A percentile compares a stretch with the other conserved stretches of the same genome.
Evolutionary conservation across 2,113 vertebrate species (phyloP).

Genomic region (Anguilla rostrata): DNA sequence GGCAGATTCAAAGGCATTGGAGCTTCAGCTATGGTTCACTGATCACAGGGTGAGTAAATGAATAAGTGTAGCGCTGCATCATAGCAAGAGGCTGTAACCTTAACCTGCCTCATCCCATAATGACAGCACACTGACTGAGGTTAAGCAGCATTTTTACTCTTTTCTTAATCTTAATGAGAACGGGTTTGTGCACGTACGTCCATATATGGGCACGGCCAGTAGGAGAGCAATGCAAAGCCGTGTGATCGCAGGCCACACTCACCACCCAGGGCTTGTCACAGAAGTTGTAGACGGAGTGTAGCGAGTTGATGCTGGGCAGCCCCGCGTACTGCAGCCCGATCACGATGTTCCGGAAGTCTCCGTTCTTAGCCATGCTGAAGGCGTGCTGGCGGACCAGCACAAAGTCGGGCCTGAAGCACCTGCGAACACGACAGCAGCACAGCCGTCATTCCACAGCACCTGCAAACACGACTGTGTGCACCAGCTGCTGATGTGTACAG

Average conservation of each 20-base stretch:
- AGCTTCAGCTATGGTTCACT: too few species aligned
- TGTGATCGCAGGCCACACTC: slow-evolving; percentile 43
- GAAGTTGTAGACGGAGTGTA: slow-evolving; percentile 91
- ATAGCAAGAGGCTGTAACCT: too few species aligned
- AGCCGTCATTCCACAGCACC: too few species aligned
- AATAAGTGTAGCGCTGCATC: too few species aligned
- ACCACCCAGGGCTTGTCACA: slow-evolving; percentile 94
- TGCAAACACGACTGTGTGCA: too few species aligned
- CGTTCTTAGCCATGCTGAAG: slow-evolving; percentile 88
- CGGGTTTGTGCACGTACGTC: neutral
- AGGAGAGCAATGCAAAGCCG: neutral
- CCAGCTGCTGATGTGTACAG: too few species aligned
- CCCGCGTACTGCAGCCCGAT: slow-evolving; percentile 89
- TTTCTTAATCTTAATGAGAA: too few species aligned
- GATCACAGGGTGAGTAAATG: too few species aligned
- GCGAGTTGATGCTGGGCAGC: slow-evolving; percentile 81
- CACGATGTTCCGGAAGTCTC: slow-evolving; percentile 85
- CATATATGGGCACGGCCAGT: neutral
- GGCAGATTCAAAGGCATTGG: too few species aligned
- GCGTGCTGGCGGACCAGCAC: slow-evolving; percentile 88
- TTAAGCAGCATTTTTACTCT: too few species aligned
- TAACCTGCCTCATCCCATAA: too few species aligned
- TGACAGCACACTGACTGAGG: too few species aligned
- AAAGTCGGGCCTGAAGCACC: slow-evolving; percentile 86
- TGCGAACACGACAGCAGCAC: slow-evolving; percentile 42